phyloP scores from a whole-genome alignment of 2,113 vertebrate species.

The Neogale vison region DNA sequence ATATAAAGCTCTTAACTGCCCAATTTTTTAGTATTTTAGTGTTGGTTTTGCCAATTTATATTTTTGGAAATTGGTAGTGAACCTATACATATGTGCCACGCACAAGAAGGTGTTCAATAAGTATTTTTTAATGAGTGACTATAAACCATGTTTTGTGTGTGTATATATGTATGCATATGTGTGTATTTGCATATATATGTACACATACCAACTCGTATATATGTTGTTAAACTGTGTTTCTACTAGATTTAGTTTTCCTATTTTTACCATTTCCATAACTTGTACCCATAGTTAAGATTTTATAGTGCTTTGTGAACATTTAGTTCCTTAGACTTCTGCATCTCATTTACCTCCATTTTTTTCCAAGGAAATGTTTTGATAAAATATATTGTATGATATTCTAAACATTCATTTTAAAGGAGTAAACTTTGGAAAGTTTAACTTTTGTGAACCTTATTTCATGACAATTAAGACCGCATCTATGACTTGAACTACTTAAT shows the following conservation, averaged over 20 bases:
- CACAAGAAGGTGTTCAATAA: neutral
- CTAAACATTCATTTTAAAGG: slow-evolving; percentile 25
- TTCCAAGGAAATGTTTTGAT: slow-evolving; percentile 23
- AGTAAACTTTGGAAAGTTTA: neutral
- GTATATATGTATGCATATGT: neutral
- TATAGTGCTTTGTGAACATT: slow-evolving; percentile 15
- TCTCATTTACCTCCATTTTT: slow-evolving; percentile 18
- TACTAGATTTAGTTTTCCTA: slow-evolving; percentile 15
- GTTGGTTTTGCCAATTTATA: neutral
- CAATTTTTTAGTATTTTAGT: neutral
- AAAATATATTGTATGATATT: neutral
- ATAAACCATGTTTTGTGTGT: neutral
- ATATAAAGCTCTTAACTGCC: neutral
- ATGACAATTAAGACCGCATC: neutral
- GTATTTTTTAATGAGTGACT: neutral
- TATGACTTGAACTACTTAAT: neutral
- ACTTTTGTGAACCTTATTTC: slow-evolving; percentile 5
- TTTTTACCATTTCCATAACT: slow-evolving; percentile 32
- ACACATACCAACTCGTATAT: neutral
- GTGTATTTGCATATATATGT: neutral
- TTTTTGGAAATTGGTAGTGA: neutral
- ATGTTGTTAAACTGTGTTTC: slow-evolving; percentile 17
- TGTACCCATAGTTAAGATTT: neutral
- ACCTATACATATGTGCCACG: neutral
- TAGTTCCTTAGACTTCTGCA: neutral